These are phyloP conservation scores for Scaptomyza montana DNA, from an alignment of 1,140 invertebrate genomes.

Conservation along the genomic window DNA sequence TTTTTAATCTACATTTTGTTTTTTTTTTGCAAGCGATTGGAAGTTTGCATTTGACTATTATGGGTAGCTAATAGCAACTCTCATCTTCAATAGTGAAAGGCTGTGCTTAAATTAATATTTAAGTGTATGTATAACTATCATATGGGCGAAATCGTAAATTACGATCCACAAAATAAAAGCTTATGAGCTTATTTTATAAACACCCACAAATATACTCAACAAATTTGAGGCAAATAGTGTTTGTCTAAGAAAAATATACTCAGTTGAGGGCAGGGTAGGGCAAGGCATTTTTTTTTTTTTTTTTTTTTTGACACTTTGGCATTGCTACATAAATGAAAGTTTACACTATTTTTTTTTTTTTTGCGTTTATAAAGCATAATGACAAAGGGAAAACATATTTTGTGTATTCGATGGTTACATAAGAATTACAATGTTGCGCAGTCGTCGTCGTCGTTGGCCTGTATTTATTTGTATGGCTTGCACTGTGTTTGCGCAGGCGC, in stretches of 20 bases:
- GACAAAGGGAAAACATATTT: conserved; percentile 71
- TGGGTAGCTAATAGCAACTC: conserved; percentile 27
- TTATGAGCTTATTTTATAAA: neutral
- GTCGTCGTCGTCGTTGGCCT: conserved; percentile 32
- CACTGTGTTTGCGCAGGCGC: conserved; percentile 36
- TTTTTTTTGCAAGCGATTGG: conserved; percentile 32
- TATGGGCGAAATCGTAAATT: neutral
- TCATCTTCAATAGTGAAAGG: conserved; percentile 3
- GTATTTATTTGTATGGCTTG: conserved; percentile 48
- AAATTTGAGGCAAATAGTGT: neutral
- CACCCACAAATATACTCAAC: neutral
- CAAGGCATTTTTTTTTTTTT: no score
- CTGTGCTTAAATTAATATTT: conserved; percentile 3
- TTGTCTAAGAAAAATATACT: neutral
- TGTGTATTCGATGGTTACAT: conserved; percentile 46
- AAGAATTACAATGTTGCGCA: conserved; percentile 40
- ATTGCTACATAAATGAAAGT: conserved; percentile 79
- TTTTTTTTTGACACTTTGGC: conserved; percentile 46
- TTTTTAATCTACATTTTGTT: conserved; percentile 9
- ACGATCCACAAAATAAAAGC: neutral
- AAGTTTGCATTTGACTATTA: conserved; percentile 31
- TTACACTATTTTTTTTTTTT: conserved; percentile 42
- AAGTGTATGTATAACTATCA: neutral
- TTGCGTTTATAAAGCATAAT: conserved; percentile 50
- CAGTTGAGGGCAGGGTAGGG: neutral